Evolutionary conservation across 2,113 vertebrate species (phyloP).

Genomic region (Gambusia holbrooki): DNA sequence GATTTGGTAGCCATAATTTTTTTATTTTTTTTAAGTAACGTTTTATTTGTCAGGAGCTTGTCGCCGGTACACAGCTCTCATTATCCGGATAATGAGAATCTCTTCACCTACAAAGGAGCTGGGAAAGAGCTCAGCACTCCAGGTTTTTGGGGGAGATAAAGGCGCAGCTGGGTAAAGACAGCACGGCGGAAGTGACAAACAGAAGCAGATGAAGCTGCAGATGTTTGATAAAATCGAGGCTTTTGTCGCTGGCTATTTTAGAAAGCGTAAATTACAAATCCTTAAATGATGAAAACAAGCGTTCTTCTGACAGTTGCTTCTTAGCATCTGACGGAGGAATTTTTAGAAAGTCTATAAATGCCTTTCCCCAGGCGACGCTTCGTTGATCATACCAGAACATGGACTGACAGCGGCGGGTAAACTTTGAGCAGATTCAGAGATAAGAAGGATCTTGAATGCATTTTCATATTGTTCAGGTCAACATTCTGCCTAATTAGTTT

Average conservation of each 20-base stretch:
- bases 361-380: conserved; percentile 1
- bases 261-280: conserved; percentile 49
- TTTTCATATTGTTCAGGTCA: conserved; percentile 22
- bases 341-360: conserved; percentile 50
- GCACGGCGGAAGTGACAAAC: conserved; percentile 40
- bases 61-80: conserved; percentile 45
- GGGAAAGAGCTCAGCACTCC: conserved; percentile 40
- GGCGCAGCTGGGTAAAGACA: conserved; percentile 5
- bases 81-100: conserved; percentile 40
- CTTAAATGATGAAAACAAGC: conserved; percentile 50
- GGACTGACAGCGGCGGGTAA: background rate
- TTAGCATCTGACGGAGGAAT: conserved; percentile 53
- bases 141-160: conserved; percentile 1
- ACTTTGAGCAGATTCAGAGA: conserved; percentile 25
- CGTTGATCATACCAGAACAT: conserved; percentile 36
- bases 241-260: conserved; percentile 26
- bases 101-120: conserved; percentile 55
- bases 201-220: conserved; percentile 55
- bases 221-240: conserved; percentile 46
- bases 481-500: conserved; percentile 44
- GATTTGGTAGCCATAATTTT: conserved; percentile 25
- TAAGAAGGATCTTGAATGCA: conserved; percentile 39
- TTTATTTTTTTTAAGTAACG: background rate
- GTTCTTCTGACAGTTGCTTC: conserved; percentile 40
- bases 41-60: conserved; percentile 39